Evolutionary conservation across 2,888 invertebrate genomes (phyloP), one percentile per base, ranked within the genome.

Genomic region (Alloscopus bannaensis): DNA sequence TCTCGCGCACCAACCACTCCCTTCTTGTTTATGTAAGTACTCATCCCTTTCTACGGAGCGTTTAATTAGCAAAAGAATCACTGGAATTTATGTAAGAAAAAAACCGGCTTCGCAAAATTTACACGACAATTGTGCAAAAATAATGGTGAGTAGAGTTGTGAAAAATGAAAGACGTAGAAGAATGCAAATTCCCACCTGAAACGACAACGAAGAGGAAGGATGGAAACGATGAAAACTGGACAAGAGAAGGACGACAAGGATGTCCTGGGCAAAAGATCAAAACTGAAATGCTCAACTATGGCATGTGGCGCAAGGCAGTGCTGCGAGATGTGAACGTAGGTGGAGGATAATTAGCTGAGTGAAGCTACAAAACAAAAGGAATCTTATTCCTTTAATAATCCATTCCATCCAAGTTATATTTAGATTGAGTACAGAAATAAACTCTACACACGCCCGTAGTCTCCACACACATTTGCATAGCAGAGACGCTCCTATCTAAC

Each of bases 171-270:
- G n/a, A n/a, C n/a, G n/a, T n/a, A n/a, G n/a, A n/a, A n/a, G n/a
- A n/a, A n/a, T n/a, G n/a, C n/a, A n/a, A n/a, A n/a, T n/a, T n/a
- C 68, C 68, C 72, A 79, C 79, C 79, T 79, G 79, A 60, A 79
- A 78, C n/a, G n/a, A n/a, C n/a, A n/a, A n/a, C n/a, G 57, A 72
- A 79, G 68, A 72, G 69, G 22, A 73, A 81, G n/a, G 78, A 70
- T 75, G 70, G 70, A 81, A 81, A 79, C 50, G 79, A 73, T 75
- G 78, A 78, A n/a, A 73, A 64, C 72, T 68, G 72, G 73, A 78
- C 78, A 78, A 73, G 78, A 78, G 81, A 78, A 73, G 78, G 50
- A 72, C 52, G 66, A 64, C 68, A 59, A 77, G 77, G 59, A 76
- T 47, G 70, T 76, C 60, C 75, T 71, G 71, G 59, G 69, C 57